These are phyloP conservation scores for Lemur catta DNA, from an alignment of 2,797 vertebrate genomes.

Conservation along the genomic window DNA sequence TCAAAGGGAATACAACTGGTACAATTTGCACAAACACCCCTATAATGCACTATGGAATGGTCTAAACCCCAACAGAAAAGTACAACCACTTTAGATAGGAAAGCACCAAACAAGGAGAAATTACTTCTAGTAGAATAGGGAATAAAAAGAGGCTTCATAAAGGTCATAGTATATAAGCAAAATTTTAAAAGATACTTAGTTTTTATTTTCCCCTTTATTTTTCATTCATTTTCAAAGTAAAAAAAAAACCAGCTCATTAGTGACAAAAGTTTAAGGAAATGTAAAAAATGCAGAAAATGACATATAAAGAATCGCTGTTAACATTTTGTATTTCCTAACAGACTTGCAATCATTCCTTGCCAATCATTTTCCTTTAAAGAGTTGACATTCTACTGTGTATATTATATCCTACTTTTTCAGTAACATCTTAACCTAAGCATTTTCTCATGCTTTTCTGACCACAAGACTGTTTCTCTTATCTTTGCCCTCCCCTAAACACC, in stretches of 20 bases:
- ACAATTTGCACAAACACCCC: background rate
- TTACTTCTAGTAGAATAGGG: background rate
- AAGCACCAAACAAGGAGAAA: background rate
- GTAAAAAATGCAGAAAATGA: background rate
- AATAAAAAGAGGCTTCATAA: background rate
- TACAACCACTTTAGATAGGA: background rate
- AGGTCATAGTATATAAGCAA: background rate
- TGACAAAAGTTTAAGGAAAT: background rate
- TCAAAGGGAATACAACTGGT: background rate
- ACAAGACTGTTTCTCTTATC: background rate
- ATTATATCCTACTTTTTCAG: background rate
- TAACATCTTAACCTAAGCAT: background rate
- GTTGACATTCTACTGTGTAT: background rate
- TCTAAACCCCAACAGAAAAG: background rate
- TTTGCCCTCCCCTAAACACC: background rate
- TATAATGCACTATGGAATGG: background rate
- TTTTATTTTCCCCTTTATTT: background rate
- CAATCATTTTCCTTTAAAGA: background rate
- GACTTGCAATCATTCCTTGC: background rate
- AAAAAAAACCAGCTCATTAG: background rate
- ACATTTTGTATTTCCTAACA: background rate
- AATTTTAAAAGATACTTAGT: background rate
- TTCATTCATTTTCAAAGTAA: slow-evolving; percentile 34
- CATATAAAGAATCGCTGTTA: background rate
- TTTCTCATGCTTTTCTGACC: background rate